These are phyloP conservation scores for Amiota communis DNA, from an alignment of 2,888 invertebrate genomes.

Conservation along the genomic window DNA sequence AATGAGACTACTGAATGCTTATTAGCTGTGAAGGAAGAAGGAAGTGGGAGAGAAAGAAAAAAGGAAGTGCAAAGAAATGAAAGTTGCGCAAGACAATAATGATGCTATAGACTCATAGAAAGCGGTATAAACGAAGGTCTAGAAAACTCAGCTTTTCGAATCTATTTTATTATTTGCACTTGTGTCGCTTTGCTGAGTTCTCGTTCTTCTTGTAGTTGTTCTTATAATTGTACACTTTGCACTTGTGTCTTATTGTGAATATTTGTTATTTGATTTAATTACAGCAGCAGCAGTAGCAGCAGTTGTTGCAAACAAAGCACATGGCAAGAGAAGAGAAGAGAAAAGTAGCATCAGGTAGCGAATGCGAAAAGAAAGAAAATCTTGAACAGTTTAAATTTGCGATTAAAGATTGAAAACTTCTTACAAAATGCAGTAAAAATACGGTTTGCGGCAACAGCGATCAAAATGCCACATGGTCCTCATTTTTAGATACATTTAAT, in stretches of 20 bases:
- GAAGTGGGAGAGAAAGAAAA: no score
- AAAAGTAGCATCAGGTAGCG: background rate
- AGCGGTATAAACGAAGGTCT: no score
- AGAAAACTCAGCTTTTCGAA: no score
- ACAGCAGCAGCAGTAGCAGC: conserved; percentile 2
- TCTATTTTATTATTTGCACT: conserved; percentile 12
- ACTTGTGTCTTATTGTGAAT: background rate
- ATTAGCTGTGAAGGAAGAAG: background rate
- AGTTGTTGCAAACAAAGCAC: background rate
- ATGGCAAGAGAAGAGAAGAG: background rate
- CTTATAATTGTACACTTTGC: conserved; percentile 3
- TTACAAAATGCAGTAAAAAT: background rate
- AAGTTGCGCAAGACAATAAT: no score
- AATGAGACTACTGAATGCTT: background rate
- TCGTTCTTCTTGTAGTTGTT: no score
- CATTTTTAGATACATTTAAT: no score
- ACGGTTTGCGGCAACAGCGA: background rate
- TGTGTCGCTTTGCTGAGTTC: background rate
- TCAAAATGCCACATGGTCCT: background rate
- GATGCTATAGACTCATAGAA: no score
- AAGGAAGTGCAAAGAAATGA: no score
- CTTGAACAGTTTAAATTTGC: background rate
- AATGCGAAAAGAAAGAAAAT: background rate
- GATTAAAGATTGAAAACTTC: background rate
- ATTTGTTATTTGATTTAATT: conserved; percentile 24